Conservation (phyloP, 2,888 invertebrate genomes). For the Drosophila subquinaria region DNA sequence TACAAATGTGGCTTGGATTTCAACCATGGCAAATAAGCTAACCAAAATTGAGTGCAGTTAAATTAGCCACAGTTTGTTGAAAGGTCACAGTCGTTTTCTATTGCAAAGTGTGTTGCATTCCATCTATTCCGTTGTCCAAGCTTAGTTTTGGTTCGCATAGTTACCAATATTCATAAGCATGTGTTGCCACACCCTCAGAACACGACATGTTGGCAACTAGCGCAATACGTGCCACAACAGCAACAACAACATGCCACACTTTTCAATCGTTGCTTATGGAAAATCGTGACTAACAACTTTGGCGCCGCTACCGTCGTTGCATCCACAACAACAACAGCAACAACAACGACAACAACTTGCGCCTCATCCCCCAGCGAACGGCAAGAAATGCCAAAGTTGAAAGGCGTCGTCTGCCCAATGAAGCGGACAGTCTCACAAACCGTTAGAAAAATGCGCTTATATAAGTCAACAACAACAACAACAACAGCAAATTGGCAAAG, state of each 20-base stretch:
- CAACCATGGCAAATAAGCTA: neutral
- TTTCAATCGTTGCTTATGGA: constrained; percentile 45
- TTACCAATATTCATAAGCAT: constrained; percentile 44
- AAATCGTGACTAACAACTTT: constrained; percentile 68
- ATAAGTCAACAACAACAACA: constrained; percentile 52
- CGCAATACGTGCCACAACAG: constrained; percentile 56
- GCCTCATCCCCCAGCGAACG: neutral
- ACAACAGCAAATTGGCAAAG: constrained; percentile 15
- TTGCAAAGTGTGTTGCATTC: constrained; percentile 30
- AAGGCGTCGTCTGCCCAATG: constrained; percentile 67
- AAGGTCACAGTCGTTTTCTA: constrained; percentile 44
- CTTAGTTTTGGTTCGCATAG: constrained; percentile 34
- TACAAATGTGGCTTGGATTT: too few relatives aligned
- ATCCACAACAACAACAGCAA: constrained; percentile 12
- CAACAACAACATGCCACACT: constrained; percentile 67
- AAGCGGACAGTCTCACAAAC: constrained; percentile 34
- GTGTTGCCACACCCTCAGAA: constrained; percentile 62
- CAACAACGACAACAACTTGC: neutral
- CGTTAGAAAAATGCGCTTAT: constrained; percentile 63
- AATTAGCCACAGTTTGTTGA: constrained; percentile 15
- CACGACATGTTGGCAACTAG: constrained; percentile 64
- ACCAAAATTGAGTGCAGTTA: neutral
- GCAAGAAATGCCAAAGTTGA: constrained; percentile 72
- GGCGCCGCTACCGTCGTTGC: constrained; percentile 57
- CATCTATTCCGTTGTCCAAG: constrained; percentile 27